A percentile compares a stretch with the other conserved stretches of the same genome.
phyloP scores from a whole-genome alignment of 2,113 vertebrate species.

The Spilogale gracilis region DNA sequence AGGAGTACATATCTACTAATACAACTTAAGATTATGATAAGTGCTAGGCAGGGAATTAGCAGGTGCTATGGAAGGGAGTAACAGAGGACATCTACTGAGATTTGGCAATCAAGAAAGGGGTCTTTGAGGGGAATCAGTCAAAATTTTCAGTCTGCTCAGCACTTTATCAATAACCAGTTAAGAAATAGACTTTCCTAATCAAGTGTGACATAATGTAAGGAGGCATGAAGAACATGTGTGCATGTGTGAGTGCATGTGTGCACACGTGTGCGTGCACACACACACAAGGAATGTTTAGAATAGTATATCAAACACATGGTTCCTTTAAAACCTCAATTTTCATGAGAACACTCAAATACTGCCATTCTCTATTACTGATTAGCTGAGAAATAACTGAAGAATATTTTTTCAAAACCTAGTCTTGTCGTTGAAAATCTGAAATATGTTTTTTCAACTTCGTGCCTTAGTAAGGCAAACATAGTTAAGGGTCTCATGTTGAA shows the following conservation, averaged over 20 bases:
- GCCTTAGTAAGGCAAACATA: not conserved
- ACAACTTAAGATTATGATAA: not conserved
- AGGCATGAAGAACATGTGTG: not conserved
- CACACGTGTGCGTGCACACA: rapidly evolving
- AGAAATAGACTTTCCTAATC: not conserved
- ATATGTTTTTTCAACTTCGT: not conserved
- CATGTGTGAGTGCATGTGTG: no score
- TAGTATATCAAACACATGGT: not conserved
- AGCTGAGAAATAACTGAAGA: not conserved
- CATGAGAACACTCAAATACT: not conserved
- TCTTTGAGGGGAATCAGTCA: not conserved
- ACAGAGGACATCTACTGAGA: not conserved
- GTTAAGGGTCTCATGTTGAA: not conserved
- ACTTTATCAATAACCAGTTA: not conserved
- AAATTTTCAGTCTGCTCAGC: not conserved
- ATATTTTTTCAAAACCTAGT: not conserved
- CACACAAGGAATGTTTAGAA: not conserved
- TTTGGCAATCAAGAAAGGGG: not conserved
- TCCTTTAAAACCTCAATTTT: constrained; percentile 28
- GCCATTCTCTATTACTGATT: not conserved
- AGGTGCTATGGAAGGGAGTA: not conserved
- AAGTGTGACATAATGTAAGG: not conserved
- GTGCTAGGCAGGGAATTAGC: not conserved
- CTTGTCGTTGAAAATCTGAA: not conserved
- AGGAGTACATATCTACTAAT: not conserved